Conservation (phyloP, 2,797 vertebrate species). For the Thamnophis elegans region DNA sequence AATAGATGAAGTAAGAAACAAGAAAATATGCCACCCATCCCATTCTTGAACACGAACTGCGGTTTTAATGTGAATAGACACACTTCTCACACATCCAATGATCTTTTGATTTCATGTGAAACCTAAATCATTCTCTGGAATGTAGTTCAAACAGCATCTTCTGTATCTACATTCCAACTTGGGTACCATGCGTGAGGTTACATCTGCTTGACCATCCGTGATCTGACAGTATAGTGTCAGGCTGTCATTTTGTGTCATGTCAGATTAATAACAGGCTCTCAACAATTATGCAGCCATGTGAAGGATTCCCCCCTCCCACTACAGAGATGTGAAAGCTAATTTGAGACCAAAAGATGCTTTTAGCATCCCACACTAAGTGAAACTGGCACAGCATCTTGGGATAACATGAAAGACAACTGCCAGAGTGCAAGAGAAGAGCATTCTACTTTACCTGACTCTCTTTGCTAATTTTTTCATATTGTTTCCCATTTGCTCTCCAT, state of each 20-base stretch:
- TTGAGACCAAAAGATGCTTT: constrained; percentile 18
- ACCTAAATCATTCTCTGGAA: constrained; percentile 51
- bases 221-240: constrained; percentile 58
- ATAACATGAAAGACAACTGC: neutral
- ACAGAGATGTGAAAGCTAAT: constrained; percentile 39
- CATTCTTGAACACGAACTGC: neutral
- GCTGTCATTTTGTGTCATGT: constrained; percentile 51
- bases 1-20: neutral
- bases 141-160: constrained; percentile 44
- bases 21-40: neutral
- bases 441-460: neutral
- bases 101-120: constrained; percentile 37
- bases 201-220: constrained; percentile 62
- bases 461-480: neutral
- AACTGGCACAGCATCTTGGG: neutral
- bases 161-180: constrained; percentile 39
- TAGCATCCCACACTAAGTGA: constrained; percentile 22
- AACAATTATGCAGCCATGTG: constrained; percentile 51
- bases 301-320: constrained; percentile 11
- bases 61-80: neutral
- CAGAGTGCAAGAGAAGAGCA: neutral
- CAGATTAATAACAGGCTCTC: constrained; percentile 47
- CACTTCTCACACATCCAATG: neutral
- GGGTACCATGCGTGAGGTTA: constrained; percentile 40
- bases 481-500: neutral